Evolutionary conservation across 2,113 vertebrate genomes (phyloP), one percentile per base, ranked within the genome.

Genomic region (Grus americana): DNA sequence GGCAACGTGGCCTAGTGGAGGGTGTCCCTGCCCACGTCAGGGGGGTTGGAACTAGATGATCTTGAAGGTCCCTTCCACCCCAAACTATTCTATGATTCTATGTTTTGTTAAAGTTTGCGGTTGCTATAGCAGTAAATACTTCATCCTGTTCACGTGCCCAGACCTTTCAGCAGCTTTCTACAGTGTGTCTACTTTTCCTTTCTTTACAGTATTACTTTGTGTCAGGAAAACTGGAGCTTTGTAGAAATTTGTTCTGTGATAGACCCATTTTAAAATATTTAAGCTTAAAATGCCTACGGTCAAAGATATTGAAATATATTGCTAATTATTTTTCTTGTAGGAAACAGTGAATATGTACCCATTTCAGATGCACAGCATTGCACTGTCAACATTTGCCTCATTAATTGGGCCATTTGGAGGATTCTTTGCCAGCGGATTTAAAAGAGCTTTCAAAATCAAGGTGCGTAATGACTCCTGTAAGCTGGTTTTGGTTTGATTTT

Each of bases 361-460:
- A 18, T 99, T 99, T 97, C 99, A 99, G 98, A 98, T 99, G 97
- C 99, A 99, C 97, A 99, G 99, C 97, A 93, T 99, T 83, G 99
- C 99, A 46, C 98, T 99, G 68, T 99, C 99, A 17, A 98, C 99
- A 0, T 99, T 99, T 62, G 99, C 97, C 3, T 99, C 99, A 1
- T 97, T 99, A 94, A 99, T 99, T 70, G 99, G 99, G 7, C 99
- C 99, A 2, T 99, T 99, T 13, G 99, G 99, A 59, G 99, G 99
- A n/a, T 99, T 99, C 97, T 99, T 99, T 18, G 99, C 99, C 79
- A 99, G 99, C 73, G 99, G 99, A 85, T 99, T 99, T 97, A 99
- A 99, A 98, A 98, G 99, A 97, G 99, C 99, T 71, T 99, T 99
- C 94, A 99, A 99, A 98, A 99, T 99, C 89, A 99, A 99, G 98